Percentiles rank a stretch among this genome's conserved stretches.
Evolutionary conservation across 2,797 vertebrate genomes (phyloP).

Genomic region (Chelidonichthys spinosus): DNA sequence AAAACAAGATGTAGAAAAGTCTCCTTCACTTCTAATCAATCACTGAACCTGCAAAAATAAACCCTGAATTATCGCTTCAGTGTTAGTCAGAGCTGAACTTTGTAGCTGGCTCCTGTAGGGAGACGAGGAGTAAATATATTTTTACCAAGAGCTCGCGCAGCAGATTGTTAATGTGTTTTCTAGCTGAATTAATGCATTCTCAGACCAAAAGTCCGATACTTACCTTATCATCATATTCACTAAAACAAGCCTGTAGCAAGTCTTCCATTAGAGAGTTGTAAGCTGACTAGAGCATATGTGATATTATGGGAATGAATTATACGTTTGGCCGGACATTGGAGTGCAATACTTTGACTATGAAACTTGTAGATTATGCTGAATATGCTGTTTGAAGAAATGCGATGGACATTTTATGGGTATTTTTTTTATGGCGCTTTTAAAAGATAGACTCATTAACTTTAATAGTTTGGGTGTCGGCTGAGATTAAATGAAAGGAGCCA

Average conservation of each 20-base stretch:
- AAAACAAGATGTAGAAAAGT: conserved; percentile 21
- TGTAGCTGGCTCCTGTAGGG: neutral
- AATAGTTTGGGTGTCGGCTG: conserved; percentile 31
- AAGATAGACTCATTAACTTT: conserved; percentile 36
- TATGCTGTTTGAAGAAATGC: conserved; percentile 5
- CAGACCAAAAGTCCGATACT: neutral
- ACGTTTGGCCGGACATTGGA: conserved; percentile 7
- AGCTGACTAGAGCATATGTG: conserved; percentile 1
- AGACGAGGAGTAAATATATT: no score
- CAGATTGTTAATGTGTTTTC: neutral
- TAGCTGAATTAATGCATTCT: neutral
- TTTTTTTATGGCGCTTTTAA: conserved; percentile 37
- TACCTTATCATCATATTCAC: neutral
- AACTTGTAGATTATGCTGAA: neutral
- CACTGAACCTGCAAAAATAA: neutral
- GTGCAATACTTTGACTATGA: neutral
- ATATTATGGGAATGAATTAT: conserved; percentile 5
- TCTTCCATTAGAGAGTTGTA: neutral
- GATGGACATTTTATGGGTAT: conserved; percentile 28
- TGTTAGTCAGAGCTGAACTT: neutral
- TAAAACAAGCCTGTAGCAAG: neutral
- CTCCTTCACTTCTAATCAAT: neutral
- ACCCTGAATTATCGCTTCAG: conserved; percentile 2
- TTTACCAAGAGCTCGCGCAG: neutral
- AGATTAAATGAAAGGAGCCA: conserved; percentile 29